These are phyloP conservation scores for Tiphia femorata DNA, from an alignment of 2,888 invertebrate genomes.

Conservation along the genomic window DNA sequence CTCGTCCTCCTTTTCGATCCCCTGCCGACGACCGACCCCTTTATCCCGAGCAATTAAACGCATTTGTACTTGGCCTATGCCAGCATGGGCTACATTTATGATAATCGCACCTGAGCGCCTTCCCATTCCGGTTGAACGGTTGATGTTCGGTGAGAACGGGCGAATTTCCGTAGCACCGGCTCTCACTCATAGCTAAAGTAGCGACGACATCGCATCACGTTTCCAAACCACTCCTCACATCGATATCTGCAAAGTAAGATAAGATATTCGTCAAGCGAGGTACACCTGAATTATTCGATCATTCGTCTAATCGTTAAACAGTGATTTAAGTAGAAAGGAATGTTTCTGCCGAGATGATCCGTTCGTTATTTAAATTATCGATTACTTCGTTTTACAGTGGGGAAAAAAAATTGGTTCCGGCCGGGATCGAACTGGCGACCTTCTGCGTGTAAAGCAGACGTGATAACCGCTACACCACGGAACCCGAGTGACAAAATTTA, in stretches of 20 bases:
- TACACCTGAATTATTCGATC: background rate
- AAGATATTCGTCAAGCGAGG: background rate
- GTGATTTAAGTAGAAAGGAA: no score
- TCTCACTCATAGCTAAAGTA: conserved; percentile 51
- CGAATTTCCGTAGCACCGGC: conserved; percentile 51
- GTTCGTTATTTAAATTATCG: no score
- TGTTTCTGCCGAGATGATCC: no score
- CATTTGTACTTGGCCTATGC: conserved; percentile 5
- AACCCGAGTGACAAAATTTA: no score
- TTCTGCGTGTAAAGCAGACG: conserved; percentile 3
- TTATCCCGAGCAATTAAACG: conserved; percentile 49
- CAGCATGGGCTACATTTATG: conserved; percentile 34
- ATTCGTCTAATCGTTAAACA: background rate
- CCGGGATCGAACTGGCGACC: conserved; percentile 3
- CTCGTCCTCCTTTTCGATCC: no score
- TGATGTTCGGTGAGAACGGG: conserved; percentile 53
- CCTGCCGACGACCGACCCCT: conserved; percentile 15
- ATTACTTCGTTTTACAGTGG: no score
- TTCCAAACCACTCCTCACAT: conserved; percentile 22
- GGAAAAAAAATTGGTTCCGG: background rate
- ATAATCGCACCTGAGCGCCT: conserved; percentile 62
- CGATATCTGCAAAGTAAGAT: conserved; percentile 37
- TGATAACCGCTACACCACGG: conserved; percentile 3
- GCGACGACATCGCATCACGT: conserved; percentile 41
- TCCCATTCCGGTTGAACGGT: conserved; percentile 63